Percentiles rank a stretch among this genome's conserved stretches.
phyloP scores from a whole-genome alignment of 2,113 vertebrate genomes.

The Nerophis lumbriciformis region DNA sequence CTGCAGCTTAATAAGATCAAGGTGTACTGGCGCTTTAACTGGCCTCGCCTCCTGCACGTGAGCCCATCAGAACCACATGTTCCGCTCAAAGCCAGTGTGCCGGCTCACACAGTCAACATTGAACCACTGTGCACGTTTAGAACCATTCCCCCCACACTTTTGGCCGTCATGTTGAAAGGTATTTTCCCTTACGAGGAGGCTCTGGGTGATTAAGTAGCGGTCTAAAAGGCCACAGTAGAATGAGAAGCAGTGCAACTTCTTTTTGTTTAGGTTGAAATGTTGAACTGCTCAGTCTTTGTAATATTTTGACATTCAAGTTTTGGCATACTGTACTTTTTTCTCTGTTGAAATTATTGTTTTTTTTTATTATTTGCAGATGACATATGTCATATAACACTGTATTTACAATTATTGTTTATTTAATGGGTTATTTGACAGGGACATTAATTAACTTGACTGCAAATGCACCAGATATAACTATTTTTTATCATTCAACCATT shows the following conservation, averaged over 20 bases:
- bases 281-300: too few species aligned
- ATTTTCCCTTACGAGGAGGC: conserved; percentile 55
- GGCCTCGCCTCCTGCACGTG: conserved; percentile 49
- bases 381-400: too few species aligned
- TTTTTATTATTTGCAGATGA: too few species aligned
- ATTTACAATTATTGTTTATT: too few species aligned
- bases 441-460: too few species aligned
- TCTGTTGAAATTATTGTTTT: too few species aligned
- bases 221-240: conserved; percentile 25
- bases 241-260: not conserved
- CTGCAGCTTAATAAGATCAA: conserved; percentile 33
- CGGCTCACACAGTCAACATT: conserved; percentile 44
- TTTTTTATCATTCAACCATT: too few species aligned
- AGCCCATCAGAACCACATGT: conserved; percentile 68
- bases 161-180: conserved; percentile 47
- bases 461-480: too few species aligned
- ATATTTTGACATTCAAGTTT: too few species aligned
- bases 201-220: conserved; percentile 41
- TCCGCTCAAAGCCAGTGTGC: conserved; percentile 54
- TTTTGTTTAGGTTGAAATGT: too few species aligned
- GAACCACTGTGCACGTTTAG: conserved; percentile 46
- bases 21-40: conserved; percentile 51
- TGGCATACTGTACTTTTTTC: too few species aligned
- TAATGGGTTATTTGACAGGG: too few species aligned
- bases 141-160: conserved; percentile 6